These are phyloP conservation scores for Chascanopsetta lugubris DNA, from an alignment of 2,113 vertebrate genomes.

Conservation along the genomic window DNA sequence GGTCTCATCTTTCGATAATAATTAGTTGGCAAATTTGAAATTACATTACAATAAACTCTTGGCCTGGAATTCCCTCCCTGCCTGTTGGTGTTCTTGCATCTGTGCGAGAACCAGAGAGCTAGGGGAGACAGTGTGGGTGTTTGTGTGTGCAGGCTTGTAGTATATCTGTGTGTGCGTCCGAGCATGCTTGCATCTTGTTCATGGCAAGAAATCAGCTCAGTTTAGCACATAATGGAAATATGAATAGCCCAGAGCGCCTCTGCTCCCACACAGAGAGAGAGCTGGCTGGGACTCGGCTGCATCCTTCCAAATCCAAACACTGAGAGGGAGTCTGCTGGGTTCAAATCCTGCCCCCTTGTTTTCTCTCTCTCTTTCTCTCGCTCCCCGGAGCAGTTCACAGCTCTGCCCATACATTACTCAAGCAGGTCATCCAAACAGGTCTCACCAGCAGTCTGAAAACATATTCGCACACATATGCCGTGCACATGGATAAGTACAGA, in stretches of 20 bases:
- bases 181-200: constrained; percentile 73
- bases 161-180: constrained; percentile 60
- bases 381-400: constrained; percentile 69
- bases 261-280: constrained; percentile 76
- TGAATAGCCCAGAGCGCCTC: constrained; percentile 74
- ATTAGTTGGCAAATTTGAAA: constrained; percentile 22
- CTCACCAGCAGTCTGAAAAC: constrained; percentile 64
- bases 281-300: constrained; percentile 70
- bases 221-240: constrained; percentile 82
- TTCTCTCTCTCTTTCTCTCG: constrained; percentile 35
- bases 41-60: constrained; percentile 2
- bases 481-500: constrained; percentile 15
- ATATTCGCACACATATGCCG: constrained; percentile 59
- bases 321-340: constrained; percentile 70
- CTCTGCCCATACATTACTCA: constrained; percentile 75
- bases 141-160: constrained; percentile 49
- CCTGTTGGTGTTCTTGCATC: not conserved
- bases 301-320: constrained; percentile 74
- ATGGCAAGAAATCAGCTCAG: constrained; percentile 79
- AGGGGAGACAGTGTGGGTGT: constrained; percentile 49
- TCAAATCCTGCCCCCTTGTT: constrained; percentile 62
- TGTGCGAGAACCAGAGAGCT: constrained; percentile 24
- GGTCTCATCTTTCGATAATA: not conserved
- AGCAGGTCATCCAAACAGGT: constrained; percentile 79
- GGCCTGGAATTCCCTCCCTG: constrained; percentile 29